These are phyloP conservation scores for Cuculus canorus DNA, from an alignment of 2,797 vertebrate genomes.

Conservation along the genomic window DNA sequence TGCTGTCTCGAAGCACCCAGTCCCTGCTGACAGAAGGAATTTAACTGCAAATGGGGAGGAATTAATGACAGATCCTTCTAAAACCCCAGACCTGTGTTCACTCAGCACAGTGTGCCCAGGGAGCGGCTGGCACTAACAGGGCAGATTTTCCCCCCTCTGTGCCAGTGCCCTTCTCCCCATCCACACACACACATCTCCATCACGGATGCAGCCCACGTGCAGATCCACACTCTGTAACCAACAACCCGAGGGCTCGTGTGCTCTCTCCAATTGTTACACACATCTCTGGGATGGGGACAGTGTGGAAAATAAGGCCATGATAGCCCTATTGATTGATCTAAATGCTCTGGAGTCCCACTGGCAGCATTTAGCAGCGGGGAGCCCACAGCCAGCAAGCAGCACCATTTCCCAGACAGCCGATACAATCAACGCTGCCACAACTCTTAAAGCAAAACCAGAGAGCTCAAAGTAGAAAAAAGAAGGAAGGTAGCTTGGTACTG, in stretches of 20 bases:
- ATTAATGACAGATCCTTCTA: neutral
- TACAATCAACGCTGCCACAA: slow-evolving; percentile 42
- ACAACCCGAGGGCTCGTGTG: neutral
- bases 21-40: neutral
- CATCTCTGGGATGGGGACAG: neutral
- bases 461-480: neutral
- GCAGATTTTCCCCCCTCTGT: rapidly evolving
- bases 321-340: slow-evolving; percentile 49
- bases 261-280: neutral
- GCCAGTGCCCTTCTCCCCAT: neutral
- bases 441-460: slow-evolving; percentile 46
- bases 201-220: rapidly evolving
- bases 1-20: neutral
- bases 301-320: slow-evolving; percentile 44
- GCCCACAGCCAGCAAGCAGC: slow-evolving; percentile 33
- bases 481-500: neutral
- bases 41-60: neutral
- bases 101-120: too few species aligned
- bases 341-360: slow-evolving; percentile 59
- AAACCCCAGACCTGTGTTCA: rapidly evolving
- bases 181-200: rapidly evolving
- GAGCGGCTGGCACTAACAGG: neutral
- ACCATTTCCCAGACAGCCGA: slow-evolving; percentile 37
- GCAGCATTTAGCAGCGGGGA: slow-evolving; percentile 62
- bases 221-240: neutral